These are phyloP conservation scores for Orestias chungarensis DNA, from an alignment of 2,797 vertebrate genomes.

Conservation along the genomic window DNA sequence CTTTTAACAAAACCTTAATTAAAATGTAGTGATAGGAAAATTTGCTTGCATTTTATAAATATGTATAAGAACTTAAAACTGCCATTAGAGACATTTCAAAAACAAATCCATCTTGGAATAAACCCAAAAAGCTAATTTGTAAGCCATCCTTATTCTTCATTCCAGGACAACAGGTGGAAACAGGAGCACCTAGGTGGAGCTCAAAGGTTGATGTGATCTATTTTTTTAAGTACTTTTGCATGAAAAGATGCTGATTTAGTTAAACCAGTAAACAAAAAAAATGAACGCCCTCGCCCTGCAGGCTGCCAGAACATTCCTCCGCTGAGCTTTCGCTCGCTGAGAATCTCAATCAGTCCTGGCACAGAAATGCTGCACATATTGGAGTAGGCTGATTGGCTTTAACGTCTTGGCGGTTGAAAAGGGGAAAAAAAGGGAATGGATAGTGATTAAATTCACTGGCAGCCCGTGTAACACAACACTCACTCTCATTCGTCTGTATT, in stretches of 20 bases:
- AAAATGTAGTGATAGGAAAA: background rate
- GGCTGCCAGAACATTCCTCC: slow-evolving; percentile 63
- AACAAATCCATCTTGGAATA: background rate
- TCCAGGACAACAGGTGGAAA: slow-evolving; percentile 22
- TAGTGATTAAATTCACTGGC: slow-evolving; percentile 80
- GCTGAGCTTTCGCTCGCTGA: slow-evolving; percentile 54
- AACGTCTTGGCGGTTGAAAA: slow-evolving; percentile 60
- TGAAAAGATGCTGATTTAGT: slow-evolving; percentile 63
- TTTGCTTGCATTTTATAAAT: background rate
- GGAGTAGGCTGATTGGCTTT: slow-evolving; percentile 77
- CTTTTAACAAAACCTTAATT: background rate
- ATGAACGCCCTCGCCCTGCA: slow-evolving; percentile 49
- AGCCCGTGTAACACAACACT: slow-evolving; percentile 45
- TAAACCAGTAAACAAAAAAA: slow-evolving; percentile 61
- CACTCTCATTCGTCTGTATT: slow-evolving; percentile 69
- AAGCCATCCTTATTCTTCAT: background rate
- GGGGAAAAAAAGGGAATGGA: slow-evolving; percentile 49
- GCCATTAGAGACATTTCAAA: background rate
- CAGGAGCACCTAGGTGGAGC: background rate
- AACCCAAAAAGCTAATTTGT: slow-evolving; percentile 19
- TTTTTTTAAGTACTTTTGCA: slow-evolving; percentile 39
- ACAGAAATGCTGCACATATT: slow-evolving; percentile 69
- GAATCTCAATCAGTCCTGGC: slow-evolving; percentile 70
- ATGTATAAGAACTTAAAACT: too few species aligned
- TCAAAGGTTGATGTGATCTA: slow-evolving; percentile 19